phyloP scores from a whole-genome alignment of 2,113 vertebrate genomes.

The Platysteira castanea region DNA sequence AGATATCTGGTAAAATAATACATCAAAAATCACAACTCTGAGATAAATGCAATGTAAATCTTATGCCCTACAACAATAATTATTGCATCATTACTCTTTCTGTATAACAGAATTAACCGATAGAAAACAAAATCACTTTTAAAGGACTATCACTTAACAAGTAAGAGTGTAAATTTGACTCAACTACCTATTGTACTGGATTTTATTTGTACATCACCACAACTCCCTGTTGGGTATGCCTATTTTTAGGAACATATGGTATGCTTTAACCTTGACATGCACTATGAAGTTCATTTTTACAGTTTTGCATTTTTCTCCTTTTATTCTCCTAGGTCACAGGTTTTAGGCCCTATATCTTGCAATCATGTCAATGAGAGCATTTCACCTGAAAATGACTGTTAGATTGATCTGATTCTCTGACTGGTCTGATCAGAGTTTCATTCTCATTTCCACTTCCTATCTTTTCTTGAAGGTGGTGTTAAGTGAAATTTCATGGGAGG shows the following conservation, averaged over 20 bases:
- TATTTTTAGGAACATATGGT: conserved; percentile 21
- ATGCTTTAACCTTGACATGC: conserved; percentile 24
- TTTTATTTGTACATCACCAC: background rate
- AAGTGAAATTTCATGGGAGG: background rate
- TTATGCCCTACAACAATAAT: background rate
- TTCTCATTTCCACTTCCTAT: background rate
- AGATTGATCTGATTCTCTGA: background rate
- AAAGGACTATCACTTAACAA: background rate
- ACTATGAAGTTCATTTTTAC: background rate
- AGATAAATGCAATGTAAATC: background rate
- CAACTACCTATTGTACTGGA: background rate
- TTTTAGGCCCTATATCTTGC: background rate
- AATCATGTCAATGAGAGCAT: background rate
- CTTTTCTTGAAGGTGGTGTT: background rate
- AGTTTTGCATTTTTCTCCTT: background rate
- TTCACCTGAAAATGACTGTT: background rate
- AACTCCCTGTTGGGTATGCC: background rate
- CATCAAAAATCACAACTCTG: background rate
- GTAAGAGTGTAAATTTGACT: background rate
- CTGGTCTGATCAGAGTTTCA: background rate
- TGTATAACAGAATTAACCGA: background rate
- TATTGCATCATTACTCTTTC: background rate
- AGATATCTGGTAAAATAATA: background rate
- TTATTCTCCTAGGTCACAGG: background rate
- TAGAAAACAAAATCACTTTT: background rate